phyloP scores from a whole-genome alignment of 2,888 invertebrate genomes.

The Uropetala carovei region DNA sequence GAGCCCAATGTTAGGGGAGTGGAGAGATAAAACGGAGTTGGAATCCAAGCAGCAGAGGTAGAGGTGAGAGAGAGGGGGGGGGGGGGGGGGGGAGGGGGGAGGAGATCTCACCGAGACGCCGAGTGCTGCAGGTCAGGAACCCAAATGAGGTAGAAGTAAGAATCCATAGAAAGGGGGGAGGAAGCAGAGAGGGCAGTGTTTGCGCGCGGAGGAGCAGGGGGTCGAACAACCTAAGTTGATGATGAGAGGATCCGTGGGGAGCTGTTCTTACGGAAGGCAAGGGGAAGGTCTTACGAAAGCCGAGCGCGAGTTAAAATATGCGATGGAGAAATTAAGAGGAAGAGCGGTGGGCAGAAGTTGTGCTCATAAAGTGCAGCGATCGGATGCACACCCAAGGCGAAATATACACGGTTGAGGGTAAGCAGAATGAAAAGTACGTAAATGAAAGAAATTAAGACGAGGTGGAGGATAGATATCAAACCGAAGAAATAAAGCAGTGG shows the following conservation, averaged over 20 bases:
- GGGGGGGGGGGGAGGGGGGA: not conserved
- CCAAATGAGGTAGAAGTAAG: constrained; percentile 46
- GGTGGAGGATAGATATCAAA: no score
- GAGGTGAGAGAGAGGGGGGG: not conserved
- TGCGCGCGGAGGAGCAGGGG: not conserved
- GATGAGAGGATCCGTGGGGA: not conserved
- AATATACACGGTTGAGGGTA: not conserved
- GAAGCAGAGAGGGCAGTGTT: no score
- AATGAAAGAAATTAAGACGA: no score
- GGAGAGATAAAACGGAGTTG: constrained; percentile 23
- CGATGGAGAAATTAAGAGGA: not conserved
- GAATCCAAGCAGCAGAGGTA: not conserved
- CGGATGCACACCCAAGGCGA: not conserved
- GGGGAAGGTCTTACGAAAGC: not conserved
- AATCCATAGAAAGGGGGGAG: not conserved
- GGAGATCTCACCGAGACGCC: constrained; percentile 42
- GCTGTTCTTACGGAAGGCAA: not conserved
- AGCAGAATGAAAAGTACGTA: no score
- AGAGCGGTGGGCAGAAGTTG: not conserved
- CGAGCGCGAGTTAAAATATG: not conserved
- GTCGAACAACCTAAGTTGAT: not conserved
- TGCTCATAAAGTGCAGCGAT: not conserved
- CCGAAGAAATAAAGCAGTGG: no score
- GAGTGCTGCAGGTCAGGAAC: constrained; percentile 59
- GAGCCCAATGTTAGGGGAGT: not conserved